Evolutionary conservation across 2,888 invertebrate species (phyloP), one percentile per base, ranked within the genome.

Genomic region (Synanthedon formicaeformis): DNA sequence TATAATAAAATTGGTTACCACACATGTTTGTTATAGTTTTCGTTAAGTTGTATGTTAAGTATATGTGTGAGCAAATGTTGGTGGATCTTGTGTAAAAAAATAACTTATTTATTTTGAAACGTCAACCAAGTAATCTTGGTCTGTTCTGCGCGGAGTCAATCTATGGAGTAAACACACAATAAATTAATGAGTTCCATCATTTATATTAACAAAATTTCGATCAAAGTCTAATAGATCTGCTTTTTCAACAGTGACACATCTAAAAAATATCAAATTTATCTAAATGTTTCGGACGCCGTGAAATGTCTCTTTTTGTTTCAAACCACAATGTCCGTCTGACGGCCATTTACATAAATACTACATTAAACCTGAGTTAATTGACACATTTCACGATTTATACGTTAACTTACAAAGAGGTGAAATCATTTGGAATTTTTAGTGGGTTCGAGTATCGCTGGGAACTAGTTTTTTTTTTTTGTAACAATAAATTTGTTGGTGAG

Each of bases 341-440:
- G 58, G 59, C 58, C 65, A 85, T 87, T 85, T 74, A 81, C 86
- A 87, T 87, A 83, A 83, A 83, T 81, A 78, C 78, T 64, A 78
- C 83, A 87, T 87, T 85, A 83, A 70, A 72, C 66, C 66, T 75
- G 80, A 81, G 78, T 84, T 86, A 86, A 87, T 87, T 86, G 86
- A 87, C 86, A 83, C 80, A 78, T 84, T 76, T 75, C 72, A 79
- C 75, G 84, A 86, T 86, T 85, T 86, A 85, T 86, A 70, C 69
- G 66, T 65, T 71, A 68, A 71, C 67, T 71, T 73, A 72, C 73
- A 64, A 63, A 65, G 68, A 67, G 69, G 66, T 71, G 66, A 65
- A 74, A 68, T 77, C 78, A 75, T 64, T 67, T 62, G 63, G 71
- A 62, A 60, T 64, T 59, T 63, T 62, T 64, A 60, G 58, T 61